Conservation (phyloP, 1,140 invertebrate species). For the Drosophila insularis region DNA sequence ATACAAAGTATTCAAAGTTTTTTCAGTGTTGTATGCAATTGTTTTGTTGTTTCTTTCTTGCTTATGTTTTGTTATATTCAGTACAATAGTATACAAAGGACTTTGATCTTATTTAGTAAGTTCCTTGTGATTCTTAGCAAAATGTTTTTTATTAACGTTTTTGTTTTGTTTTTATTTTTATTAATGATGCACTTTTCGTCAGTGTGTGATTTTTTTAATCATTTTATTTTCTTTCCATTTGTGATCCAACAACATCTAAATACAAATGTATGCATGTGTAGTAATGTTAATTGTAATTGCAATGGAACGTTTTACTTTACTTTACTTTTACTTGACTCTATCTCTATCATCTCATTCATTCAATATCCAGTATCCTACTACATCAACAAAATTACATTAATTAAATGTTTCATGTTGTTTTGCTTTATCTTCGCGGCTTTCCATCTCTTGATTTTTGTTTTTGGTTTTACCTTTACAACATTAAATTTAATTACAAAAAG, state of each 20-base stretch:
- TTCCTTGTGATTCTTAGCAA: conserved; percentile 35
- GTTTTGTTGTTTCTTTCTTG: conserved; percentile 32
- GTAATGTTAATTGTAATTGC: conserved; percentile 65
- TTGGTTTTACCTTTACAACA: conserved; percentile 76
- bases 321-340: conserved; percentile 51
- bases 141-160: conserved; percentile 2
- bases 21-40: conserved; percentile 33
- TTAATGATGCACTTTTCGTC: neutral
- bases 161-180: neutral
- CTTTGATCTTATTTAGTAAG: conserved; percentile 54
- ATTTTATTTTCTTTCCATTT: conserved; percentile 34
- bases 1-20: conserved; percentile 78
- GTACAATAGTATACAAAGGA: conserved; percentile 79
- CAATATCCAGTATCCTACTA: conserved; percentile 22
- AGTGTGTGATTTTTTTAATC: conserved; percentile 6
- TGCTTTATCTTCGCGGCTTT: conserved; percentile 56
- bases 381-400: conserved; percentile 22
- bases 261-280: conserved; percentile 57
- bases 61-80: conserved; percentile 72
- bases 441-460: conserved; percentile 25
- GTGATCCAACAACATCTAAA: conserved; percentile 68
- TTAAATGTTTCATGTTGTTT: conserved; percentile 28
- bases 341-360: conserved; percentile 14
- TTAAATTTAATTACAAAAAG: conserved; percentile 72
- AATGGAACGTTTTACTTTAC: conserved; percentile 54